Evolutionary conservation across 1,140 invertebrate species (phyloP).

Genomic region (Odontomachus brunneus): DNA sequence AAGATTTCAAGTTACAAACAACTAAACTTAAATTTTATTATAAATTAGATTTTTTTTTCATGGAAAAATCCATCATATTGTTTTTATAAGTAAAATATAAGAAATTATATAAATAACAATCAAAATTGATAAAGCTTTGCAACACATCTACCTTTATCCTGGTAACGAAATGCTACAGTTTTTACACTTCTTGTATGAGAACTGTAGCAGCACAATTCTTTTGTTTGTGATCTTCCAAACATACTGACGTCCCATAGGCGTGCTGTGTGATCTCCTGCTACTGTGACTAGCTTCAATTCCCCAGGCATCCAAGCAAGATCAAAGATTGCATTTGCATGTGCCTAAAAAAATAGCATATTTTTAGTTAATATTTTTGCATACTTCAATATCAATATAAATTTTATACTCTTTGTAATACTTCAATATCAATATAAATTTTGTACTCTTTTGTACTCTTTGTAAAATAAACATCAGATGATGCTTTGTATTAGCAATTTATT

Average conservation of each 20-base stretch:
- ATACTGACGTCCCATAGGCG: slow-evolving; percentile 89
- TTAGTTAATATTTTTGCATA: background rate
- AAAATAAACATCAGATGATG: no score
- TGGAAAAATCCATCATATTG: no score
- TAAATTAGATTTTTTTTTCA: no score
- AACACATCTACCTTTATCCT: slow-evolving; percentile 86
- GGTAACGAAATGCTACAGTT: slow-evolving; percentile 89
- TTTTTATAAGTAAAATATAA: background rate
- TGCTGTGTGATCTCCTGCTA: slow-evolving; percentile 93
- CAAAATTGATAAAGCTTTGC: background rate
- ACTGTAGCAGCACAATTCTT: slow-evolving; percentile 86
- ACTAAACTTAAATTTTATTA: slow-evolving; percentile 18
- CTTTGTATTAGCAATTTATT: no score
- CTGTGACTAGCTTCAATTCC: slow-evolving; percentile 91
- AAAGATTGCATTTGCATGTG: slow-evolving; percentile 95
- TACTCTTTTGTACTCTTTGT: no score
- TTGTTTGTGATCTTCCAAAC: slow-evolving; percentile 83
- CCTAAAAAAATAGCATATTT: slow-evolving; percentile 80
- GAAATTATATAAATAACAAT: background rate
- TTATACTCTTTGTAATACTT: no score
- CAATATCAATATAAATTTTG: no score
- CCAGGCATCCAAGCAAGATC: slow-evolving; percentile 94
- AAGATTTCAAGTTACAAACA: background rate
- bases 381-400: no score
- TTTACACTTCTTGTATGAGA: slow-evolving; percentile 93